phyloP scores from a whole-genome alignment of 1,140 invertebrate genomes.

The Chymomyza costata region DNA sequence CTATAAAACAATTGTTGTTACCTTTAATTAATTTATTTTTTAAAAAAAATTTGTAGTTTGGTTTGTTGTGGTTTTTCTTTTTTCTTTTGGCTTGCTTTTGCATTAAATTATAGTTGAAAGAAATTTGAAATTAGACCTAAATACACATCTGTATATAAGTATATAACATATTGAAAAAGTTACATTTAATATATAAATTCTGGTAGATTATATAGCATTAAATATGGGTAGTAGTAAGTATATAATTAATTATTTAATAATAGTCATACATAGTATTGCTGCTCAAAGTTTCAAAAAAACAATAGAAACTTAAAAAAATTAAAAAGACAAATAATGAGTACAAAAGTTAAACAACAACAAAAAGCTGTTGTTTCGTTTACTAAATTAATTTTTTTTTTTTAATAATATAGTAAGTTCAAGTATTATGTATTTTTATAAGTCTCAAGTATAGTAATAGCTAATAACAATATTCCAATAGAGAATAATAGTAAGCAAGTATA shows the following conservation, averaged over 20 bases:
- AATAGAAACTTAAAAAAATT: background rate
- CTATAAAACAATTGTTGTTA: constrained; percentile 23
- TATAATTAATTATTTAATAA: constrained; percentile 35
- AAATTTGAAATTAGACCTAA: constrained; percentile 58
- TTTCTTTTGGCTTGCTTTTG: constrained; percentile 16
- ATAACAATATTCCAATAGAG: too few species aligned
- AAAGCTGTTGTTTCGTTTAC: too few species aligned
- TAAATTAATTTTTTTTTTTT: too few species aligned
- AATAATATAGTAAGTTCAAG: too few species aligned
- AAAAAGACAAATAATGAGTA: too few species aligned
- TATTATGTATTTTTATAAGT: too few species aligned
- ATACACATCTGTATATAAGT: constrained; percentile 64
- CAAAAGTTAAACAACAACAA: too few species aligned
- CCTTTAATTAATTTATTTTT: constrained; percentile 21
- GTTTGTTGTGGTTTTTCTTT: constrained; percentile 55
- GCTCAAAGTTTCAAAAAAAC: background rate
- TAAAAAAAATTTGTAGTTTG: constrained; percentile 50
- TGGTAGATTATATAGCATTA: constrained; percentile 12
- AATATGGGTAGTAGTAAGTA: too few species aligned
- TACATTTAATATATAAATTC: constrained; percentile 51
- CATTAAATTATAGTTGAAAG: constrained; percentile 42
- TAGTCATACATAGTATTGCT: constrained; percentile 1
- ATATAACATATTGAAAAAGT: constrained; percentile 66
- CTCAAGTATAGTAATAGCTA: constrained; percentile 2
- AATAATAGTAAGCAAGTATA: background rate